Conservation (phyloP, 2,888 invertebrate genomes). For the Ophion ventricosus region DNA sequence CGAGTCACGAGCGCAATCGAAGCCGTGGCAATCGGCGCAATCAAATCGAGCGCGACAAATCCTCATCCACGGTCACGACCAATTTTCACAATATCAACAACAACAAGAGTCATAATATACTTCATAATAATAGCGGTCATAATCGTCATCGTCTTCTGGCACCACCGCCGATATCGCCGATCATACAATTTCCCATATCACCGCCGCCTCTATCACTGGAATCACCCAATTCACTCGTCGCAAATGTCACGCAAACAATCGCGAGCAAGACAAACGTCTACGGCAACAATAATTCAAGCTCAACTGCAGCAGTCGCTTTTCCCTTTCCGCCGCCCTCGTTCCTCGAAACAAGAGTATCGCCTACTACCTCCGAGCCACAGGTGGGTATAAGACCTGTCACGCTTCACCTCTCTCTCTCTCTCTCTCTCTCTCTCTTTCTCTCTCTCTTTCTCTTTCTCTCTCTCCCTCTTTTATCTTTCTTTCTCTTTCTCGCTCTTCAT, state of each 20-base stretch:
- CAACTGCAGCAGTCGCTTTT: slow-evolving; percentile 76
- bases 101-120: slow-evolving; percentile 48
- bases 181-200: slow-evolving; percentile 82
- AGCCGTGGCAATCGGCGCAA: slow-evolving; percentile 71
- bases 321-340: slow-evolving; percentile 81
- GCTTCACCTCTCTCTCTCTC: slow-evolving; percentile 50
- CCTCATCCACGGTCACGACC: slow-evolving; percentile 79
- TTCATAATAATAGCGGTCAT: slow-evolving; percentile 46
- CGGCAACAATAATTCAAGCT: slow-evolving; percentile 66
- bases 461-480: slow-evolving; percentile 42
- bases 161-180: slow-evolving; percentile 83
- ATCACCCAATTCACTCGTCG: slow-evolving; percentile 83
- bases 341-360: slow-evolving; percentile 80
- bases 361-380: slow-evolving; percentile 81
- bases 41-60: slow-evolving; percentile 78
- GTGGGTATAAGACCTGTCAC: slow-evolving; percentile 75
- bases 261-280: slow-evolving; percentile 55
- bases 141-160: slow-evolving; percentile 79
- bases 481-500: slow-evolving; percentile 54
- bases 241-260: slow-evolving; percentile 56
- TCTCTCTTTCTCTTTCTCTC: slow-evolving; percentile 33
- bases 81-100: slow-evolving; percentile 56
- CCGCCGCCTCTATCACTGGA: slow-evolving; percentile 86
- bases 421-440: slow-evolving; percentile 2
- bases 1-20: slow-evolving; percentile 84